These are phyloP conservation scores for Catostomus latipinnis DNA, from an alignment of 2,797 vertebrate species.

Conservation along the genomic window DNA sequence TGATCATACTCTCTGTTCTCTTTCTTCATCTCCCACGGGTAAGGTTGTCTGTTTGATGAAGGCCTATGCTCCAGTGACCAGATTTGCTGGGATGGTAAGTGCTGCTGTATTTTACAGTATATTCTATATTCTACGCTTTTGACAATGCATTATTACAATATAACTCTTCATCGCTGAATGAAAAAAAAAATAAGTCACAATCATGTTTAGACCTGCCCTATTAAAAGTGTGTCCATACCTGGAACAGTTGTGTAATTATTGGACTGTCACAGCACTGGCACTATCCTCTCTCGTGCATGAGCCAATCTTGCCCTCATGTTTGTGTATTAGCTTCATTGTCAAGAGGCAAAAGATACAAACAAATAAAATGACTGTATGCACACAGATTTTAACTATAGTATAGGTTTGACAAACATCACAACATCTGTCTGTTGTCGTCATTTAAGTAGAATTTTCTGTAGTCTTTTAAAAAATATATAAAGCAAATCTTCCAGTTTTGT, in stretches of 20 bases:
- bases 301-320: not conserved
- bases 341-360: not conserved
- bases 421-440: not conserved
- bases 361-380: not conserved
- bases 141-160: not conserved
- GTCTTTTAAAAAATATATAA: not conserved
- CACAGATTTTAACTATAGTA: not conserved
- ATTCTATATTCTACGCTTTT: not conserved
- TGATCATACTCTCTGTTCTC: not conserved
- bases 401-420: not conserved
- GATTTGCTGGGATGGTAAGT: constrained; percentile 78
- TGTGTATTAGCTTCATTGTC: not conserved
- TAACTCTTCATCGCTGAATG: too few species aligned
- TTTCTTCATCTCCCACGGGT: constrained; percentile 9
- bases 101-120: constrained; percentile 13
- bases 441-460: not conserved
- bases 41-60: constrained; percentile 83
- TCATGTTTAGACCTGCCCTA: too few species aligned
- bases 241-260: constrained; percentile 16
- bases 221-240: not conserved
- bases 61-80: constrained; percentile 73
- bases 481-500: constrained; percentile 15
- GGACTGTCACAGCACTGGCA: not conserved
- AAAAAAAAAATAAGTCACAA: too few species aligned
- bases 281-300: not conserved